phyloP scores from a whole-genome alignment of 1,140 invertebrate species.

The Rhysida immarginata region DNA sequence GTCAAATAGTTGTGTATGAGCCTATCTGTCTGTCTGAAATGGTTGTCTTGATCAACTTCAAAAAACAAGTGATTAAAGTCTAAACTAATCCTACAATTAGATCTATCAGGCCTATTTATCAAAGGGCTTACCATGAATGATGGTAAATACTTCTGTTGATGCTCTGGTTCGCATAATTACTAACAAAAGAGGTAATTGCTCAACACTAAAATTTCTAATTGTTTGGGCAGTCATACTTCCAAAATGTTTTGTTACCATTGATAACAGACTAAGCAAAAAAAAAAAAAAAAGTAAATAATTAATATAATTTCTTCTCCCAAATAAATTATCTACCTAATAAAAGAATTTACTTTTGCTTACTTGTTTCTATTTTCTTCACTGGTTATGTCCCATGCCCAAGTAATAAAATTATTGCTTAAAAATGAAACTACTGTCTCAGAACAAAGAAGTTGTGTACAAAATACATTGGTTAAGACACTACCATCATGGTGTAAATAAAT shows the following conservation, averaged over 20 bases:
- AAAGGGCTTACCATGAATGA: conserved; percentile 61
- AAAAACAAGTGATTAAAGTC: no score
- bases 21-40: no score
- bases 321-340: no score
- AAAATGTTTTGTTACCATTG: conserved; percentile 27
- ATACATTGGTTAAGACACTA: conserved; percentile 85
- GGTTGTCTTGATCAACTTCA: no score
- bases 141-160: conserved; percentile 70
- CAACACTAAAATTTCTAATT: conserved; percentile 63
- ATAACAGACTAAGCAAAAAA: conserved; percentile 24
- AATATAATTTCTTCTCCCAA: neutral
- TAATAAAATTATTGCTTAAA: conserved; percentile 69
- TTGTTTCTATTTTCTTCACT: conserved; percentile 63
- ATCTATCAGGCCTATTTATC: no score
- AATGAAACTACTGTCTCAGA: conserved; percentile 75
- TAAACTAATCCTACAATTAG: no score
- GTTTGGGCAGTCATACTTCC: conserved; percentile 35
- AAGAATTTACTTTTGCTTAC: no score
- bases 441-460: conserved; percentile 84
- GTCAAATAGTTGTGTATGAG: no score
- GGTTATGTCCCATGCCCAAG: conserved; percentile 92
- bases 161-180: conserved; percentile 74
- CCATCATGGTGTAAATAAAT: conserved; percentile 89
- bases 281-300: neutral
- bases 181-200: conserved; percentile 70